Base-by-base conservation (phyloP, 1,140 invertebrate species). In the Conus ventricosus region DNA sequence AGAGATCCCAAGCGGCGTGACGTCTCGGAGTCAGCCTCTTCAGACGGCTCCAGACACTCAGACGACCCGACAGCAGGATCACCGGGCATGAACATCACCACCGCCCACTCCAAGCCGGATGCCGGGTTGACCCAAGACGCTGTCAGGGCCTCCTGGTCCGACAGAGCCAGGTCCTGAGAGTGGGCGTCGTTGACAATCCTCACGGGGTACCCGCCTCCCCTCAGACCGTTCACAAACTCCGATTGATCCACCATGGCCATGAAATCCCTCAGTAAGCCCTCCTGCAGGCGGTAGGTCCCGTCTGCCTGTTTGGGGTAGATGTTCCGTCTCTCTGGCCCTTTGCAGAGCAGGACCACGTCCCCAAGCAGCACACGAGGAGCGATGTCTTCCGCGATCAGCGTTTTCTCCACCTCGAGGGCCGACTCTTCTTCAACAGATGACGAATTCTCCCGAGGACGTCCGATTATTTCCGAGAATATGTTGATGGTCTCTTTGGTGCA, bases 81-180 rank as follows among this genome's bases (percentile, higher is more conserved):
- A 4, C 84, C 84, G 23, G 84, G 84, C 84, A 75, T 53, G 84
- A 20, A 85, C 10, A 85, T 13, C 4, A 85, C 84, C 63, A 85
- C 67, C 27, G 84, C 84, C 84, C 84, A 85, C 67, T 85, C 84
- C 71, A 85, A 20, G 5, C 84, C 84, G 6, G 84, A 85, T 1
- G 84, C 84, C 20, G 84, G 84, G 84, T 85, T 85, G 60, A 85
- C 67, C 84, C 84, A 85, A 13, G 84, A 85, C 13, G 39, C 67
- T 15, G 67, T 53, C 27, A 85, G 23, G 17, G 15, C 23, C 13
- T 8, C 8, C 57, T 60, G 57, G 1, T 8, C 57, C 57, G 57
- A 15, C 15, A 10, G 51, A n/a, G 84, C 84, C 55, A 85, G 84
- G 7, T 85, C 84, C 20, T 51, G 13, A 15, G 84, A 85, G 39